Evolutionary conservation across 2,797 vertebrate genomes (phyloP).

Genomic region (Geotria australis): DNA sequence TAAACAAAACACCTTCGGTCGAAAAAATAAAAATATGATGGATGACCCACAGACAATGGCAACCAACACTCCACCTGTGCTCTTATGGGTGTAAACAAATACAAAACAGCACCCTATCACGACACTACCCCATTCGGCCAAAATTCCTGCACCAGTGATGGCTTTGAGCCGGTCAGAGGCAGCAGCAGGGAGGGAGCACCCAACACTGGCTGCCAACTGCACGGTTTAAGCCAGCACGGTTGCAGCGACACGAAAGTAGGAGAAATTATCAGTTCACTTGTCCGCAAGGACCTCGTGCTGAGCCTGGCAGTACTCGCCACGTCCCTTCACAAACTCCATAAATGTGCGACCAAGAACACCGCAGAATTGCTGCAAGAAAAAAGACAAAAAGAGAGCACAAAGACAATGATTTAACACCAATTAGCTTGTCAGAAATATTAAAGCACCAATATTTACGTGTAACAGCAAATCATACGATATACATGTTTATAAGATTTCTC

Average conservation of each 20-base stretch:
- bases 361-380: constrained; percentile 83
- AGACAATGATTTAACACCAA: background rate
- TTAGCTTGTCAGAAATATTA: too few species aligned
- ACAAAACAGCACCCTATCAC: too few species aligned
- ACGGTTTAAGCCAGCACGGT: too few species aligned
- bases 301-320: constrained; percentile 99
- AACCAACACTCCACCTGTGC: constrained; percentile 7
- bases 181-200: background rate
- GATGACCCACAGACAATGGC: constrained; percentile 4
- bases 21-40: constrained; percentile 6
- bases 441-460: too few species aligned
- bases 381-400: background rate
- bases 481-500: too few species aligned
- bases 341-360: constrained; percentile 99
- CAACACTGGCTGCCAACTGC: background rate
- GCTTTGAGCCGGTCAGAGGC: background rate
- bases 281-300: constrained; percentile 98
- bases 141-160: background rate
- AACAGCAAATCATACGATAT: too few species aligned
- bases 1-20: constrained; percentile 13
- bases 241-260: too few species aligned
- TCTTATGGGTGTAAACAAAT: constrained; percentile 17
- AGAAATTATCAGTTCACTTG: constrained; percentile 42
- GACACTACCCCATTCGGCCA: too few species aligned
- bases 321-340: constrained; percentile 99